Evolutionary conservation across 2,113 vertebrate genomes (phyloP).

Genomic region (Lasiurus borealis): DNA sequence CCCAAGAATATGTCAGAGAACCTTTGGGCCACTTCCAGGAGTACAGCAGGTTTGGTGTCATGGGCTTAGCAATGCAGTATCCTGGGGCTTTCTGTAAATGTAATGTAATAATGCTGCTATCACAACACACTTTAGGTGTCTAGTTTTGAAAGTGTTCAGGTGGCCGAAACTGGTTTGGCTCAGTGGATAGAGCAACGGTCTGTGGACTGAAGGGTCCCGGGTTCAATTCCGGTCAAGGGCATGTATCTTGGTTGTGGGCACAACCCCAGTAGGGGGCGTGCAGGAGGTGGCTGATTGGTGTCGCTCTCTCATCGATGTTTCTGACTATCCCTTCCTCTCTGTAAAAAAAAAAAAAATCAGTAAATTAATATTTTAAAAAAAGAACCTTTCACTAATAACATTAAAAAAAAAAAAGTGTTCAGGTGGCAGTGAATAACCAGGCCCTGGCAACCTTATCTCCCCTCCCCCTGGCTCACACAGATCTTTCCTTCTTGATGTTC

Average conservation of each 20-base stretch:
- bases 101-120: neutral
- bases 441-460: neutral
- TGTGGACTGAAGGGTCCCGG: no score
- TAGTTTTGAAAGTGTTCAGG: neutral
- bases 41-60: neutral
- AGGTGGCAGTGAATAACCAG: neutral
- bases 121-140: neutral
- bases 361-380: no score
- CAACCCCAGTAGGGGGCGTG: no score
- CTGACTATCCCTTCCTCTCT: no score
- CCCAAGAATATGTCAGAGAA: neutral
- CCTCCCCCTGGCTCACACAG: neutral
- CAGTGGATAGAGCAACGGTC: no score
- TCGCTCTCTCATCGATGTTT: no score
- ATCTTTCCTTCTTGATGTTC: conserved; percentile 49
- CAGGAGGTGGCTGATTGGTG: no score
- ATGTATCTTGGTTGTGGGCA: no score
- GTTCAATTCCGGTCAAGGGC: no score
- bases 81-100: conserved; percentile 37
- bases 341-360: no score
- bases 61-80: neutral
- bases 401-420: neutral
- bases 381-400: no score
- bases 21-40: neutral
- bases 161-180: no score